These are phyloP conservation scores for Caenorhabditis latens DNA, from an alignment of 1,140 invertebrate genomes.

Conservation along the genomic window DNA sequence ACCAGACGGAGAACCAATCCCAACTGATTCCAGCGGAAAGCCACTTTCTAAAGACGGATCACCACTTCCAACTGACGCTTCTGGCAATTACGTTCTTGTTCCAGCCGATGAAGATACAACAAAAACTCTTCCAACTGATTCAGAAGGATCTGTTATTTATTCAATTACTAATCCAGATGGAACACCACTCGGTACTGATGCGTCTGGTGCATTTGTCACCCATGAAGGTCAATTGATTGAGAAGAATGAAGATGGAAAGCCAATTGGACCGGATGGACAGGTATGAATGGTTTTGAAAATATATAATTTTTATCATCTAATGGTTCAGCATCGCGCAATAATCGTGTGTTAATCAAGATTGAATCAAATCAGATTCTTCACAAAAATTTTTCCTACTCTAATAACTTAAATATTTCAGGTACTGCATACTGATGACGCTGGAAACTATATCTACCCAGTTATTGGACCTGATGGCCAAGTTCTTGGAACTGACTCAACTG, in stretches of 20 bases:
- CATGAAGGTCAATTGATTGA: conserved; percentile 40
- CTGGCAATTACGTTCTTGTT: conserved; percentile 43
- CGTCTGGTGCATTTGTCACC: neutral
- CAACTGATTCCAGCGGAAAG: conserved; percentile 54
- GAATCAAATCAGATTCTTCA: too few species aligned
- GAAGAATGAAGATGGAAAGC: conserved; percentile 41
- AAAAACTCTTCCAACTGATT: conserved; percentile 61
- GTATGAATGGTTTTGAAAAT: too few species aligned
- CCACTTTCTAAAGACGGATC: conserved; percentile 60
- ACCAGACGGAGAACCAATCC: conserved; percentile 59
- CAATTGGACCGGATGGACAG: conserved; percentile 59
- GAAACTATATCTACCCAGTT: conserved; percentile 37
- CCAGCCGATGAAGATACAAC: neutral
- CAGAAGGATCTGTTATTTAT: conserved; percentile 51
- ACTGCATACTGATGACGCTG: too few species aligned
- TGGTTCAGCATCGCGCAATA: too few species aligned
- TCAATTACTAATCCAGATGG: conserved; percentile 61
- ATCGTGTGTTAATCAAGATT: too few species aligned
- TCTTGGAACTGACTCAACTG: neutral
- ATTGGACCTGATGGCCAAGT: conserved; percentile 24
- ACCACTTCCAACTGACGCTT: conserved; percentile 64
- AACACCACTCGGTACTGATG: conserved; percentile 60
- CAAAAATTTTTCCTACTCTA: too few species aligned
- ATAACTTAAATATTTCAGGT: too few species aligned
- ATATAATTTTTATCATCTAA: too few species aligned